These are phyloP conservation scores for Abramis brama DNA, from an alignment of 2,113 vertebrate genomes.

Conservation along the genomic window DNA sequence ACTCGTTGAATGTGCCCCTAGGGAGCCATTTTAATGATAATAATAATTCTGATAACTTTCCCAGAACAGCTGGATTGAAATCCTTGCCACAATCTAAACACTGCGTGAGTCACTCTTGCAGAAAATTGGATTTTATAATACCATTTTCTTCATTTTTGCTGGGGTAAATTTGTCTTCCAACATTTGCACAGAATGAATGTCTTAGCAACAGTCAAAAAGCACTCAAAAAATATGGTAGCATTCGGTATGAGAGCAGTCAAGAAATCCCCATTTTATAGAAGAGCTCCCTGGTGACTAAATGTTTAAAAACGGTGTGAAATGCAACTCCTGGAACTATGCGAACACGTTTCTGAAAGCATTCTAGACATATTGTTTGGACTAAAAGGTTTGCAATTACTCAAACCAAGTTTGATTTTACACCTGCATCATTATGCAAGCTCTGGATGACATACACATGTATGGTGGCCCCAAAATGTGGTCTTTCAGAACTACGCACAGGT, in stretches of 20 bases:
- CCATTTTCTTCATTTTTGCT: conserved; percentile 16
- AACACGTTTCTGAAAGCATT: background rate
- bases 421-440: background rate
- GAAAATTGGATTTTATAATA: conserved; percentile 39
- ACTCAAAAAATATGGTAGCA: background rate
- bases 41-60: conserved; percentile 19
- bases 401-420: background rate
- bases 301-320: background rate
- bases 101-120: conserved; percentile 21
- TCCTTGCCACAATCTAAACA: conserved; percentile 10
- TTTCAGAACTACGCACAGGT: background rate
- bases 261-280: background rate
- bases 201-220: conserved; percentile 4
- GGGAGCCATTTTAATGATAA: conserved; percentile 23
- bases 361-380: background rate
- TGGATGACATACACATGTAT: background rate
- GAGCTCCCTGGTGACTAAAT: background rate
- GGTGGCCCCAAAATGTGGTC: background rate
- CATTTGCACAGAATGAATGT: background rate
- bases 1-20: conserved; percentile 8
- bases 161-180: conserved; percentile 1
- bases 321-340: background rate
- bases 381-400: background rate
- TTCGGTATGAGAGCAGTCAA: background rate
- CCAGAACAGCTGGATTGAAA: conserved; percentile 29